These are phyloP conservation scores for Lepus townsendii DNA, from an alignment of 2,797 vertebrate genomes.

Conservation along the genomic window DNA sequence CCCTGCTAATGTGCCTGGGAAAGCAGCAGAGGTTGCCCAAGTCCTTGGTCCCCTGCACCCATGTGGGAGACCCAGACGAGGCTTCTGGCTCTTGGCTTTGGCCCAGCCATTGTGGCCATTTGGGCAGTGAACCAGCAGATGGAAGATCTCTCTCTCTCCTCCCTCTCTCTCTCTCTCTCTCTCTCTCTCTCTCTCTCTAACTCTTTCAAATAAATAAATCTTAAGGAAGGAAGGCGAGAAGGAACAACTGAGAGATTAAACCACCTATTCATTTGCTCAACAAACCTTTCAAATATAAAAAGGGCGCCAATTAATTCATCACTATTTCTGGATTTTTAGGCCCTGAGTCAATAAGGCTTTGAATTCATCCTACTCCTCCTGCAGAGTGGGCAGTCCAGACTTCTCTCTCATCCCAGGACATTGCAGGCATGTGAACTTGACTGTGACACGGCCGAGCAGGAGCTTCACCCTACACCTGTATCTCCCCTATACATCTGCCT, in stretches of 20 bases:
- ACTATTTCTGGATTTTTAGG: slow-evolving; percentile 2
- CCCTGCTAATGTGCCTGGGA: too few relatives aligned
- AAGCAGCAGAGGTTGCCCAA: too few relatives aligned
- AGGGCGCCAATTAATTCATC: neutral
- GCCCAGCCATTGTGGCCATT: too few relatives aligned
- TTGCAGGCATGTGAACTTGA: neutral
- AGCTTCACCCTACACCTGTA: neutral
- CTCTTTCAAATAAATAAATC: too few relatives aligned
- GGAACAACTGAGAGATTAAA: neutral
- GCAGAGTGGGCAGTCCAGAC: neutral
- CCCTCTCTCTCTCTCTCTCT: too few relatives aligned
- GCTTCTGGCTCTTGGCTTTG: too few relatives aligned
- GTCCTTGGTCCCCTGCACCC: too few relatives aligned
- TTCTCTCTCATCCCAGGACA: neutral
- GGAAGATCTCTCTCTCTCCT: too few relatives aligned
- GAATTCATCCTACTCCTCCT: neutral
- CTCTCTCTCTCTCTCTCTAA: too few relatives aligned
- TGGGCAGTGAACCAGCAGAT: too few relatives aligned
- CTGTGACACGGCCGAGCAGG: neutral
- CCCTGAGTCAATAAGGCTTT: neutral
- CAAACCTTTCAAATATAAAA: neutral
- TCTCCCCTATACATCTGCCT: neutral
- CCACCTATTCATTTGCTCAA: neutral
- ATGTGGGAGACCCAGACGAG: too few relatives aligned
- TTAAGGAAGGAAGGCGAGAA: too few relatives aligned